Evolutionary conservation across 2,113 vertebrate genomes (phyloP).

Genomic region (Xiphophorus maculatus): DNA sequence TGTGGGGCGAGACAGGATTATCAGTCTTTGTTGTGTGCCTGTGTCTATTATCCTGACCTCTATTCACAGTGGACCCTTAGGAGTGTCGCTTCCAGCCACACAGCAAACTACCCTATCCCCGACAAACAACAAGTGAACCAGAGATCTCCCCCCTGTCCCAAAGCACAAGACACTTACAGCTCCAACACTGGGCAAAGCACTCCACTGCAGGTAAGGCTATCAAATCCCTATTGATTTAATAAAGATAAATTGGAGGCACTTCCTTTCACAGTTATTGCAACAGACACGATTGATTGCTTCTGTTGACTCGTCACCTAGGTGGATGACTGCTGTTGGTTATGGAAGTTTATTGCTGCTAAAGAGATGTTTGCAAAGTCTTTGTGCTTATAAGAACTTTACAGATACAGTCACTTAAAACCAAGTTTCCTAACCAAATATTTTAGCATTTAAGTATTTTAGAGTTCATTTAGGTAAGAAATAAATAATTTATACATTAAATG

Average conservation of each 20-base stretch:
- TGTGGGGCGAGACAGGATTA: slow-evolving; percentile 82
- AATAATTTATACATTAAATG: neutral
- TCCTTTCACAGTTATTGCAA: slow-evolving; percentile 64
- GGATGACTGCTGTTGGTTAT: slow-evolving; percentile 42
- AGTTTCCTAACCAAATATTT: neutral
- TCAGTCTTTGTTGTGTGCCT: slow-evolving; percentile 84
- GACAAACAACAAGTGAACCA: slow-evolving; percentile 80
- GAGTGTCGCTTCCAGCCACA: slow-evolving; percentile 80
- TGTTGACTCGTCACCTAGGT: slow-evolving; percentile 43
- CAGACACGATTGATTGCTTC: slow-evolving; percentile 59
- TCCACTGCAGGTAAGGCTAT: slow-evolving; percentile 78
- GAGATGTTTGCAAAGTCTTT: slow-evolving; percentile 25
- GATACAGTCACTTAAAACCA: neutral
- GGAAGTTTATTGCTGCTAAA: slow-evolving; percentile 39
- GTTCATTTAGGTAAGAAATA: neutral
- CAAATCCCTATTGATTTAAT: slow-evolving; percentile 72
- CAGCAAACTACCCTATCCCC: slow-evolving; percentile 76
- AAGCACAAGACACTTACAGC: slow-evolving; percentile 73
- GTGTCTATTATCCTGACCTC: slow-evolving; percentile 85
- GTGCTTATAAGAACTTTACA: slow-evolving; percentile 1
- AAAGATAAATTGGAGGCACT: slow-evolving; percentile 66
- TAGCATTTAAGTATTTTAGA: neutral
- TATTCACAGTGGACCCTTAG: slow-evolving; percentile 82
- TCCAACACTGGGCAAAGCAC: slow-evolving; percentile 65
- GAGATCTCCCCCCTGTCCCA: slow-evolving; percentile 72